Base-by-base conservation (phyloP, 2,888 invertebrate genomes). In the Caenorhabditis zanzibari region DNA sequence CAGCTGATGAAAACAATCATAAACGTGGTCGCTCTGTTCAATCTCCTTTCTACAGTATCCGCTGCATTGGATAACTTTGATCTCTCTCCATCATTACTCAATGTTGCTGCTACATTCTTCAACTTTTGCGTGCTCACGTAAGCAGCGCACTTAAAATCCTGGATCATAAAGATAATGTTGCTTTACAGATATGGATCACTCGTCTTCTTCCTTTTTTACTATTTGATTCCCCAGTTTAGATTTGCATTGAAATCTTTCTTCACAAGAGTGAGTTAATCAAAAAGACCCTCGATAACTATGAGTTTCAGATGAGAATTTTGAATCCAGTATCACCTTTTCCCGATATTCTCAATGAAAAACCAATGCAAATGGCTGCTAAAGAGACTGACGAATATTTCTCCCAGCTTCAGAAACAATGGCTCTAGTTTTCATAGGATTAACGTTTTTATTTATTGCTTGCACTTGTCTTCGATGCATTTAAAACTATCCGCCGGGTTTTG, bases 21-120 rank as follows among this genome's bases (percentile, higher is more conserved):
- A 16, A 81, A 85, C 49, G 73, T 81, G 1, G 85, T 82, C 4
- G 49, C 85, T 0, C 35, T 85, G 3, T 85, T 85, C 75, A 85
- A 85, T 61, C n/a, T 85, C 0, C 32, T 85, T 6, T 82, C 81
- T 6, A 85, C 81, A 0, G 61, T 75, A 14, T 79, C 82, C 5
- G 85, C 85, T 9, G 77, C 81, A 2, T 47, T 82, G 10, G 85
- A 85, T 54, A 85, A 85, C 24, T 85, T 85, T 32, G 66, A 85
- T 4, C 44, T 85, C 7, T 74, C 77, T 1, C 49, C n/a, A 3
- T 44, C 32, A 1, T 26, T 58, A 44, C 58, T 82, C 19, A 85
- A 85, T 32, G n/a, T 82, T 0, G 73, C 59, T 38, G 69, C 85
- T 2, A 85, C 82, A 1, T 68, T 85, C 26, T 82, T 82, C 75